A percentile compares a stretch with the other conserved stretches of the same genome.
Evolutionary conservation across 1,140 invertebrate genomes (phyloP).

Genomic region (Marisa cornuarietis): DNA sequence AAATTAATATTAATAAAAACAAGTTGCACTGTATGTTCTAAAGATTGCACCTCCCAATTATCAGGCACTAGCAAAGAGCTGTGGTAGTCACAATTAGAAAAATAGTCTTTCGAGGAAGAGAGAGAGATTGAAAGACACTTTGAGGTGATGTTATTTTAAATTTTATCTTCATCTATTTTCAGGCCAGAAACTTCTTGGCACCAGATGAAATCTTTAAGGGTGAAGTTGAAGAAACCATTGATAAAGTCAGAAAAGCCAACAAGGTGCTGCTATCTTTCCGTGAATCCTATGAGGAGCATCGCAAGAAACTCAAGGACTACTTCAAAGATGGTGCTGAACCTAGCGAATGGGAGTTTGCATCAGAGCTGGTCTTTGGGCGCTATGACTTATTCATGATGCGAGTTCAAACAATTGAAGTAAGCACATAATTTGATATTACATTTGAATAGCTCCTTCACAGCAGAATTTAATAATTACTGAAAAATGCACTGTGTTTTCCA

Average conservation of each 20-base stretch:
- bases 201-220: slow-evolving; percentile 83
- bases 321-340: slow-evolving; percentile 73
- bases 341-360: slow-evolving; percentile 87
- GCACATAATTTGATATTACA: slow-evolving; percentile 10
- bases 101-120: neutral
- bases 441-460: neutral
- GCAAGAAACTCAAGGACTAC: slow-evolving; percentile 74
- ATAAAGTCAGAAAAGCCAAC: slow-evolving; percentile 88
- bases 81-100: too few species aligned
- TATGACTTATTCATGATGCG: slow-evolving; percentile 86
- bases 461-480: too few species aligned
- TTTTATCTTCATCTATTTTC: slow-evolving; percentile 27
- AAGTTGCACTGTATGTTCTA: too few species aligned
- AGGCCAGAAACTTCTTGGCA: slow-evolving; percentile 86
- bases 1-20: too few species aligned
- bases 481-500: too few species aligned
- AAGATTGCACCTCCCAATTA: too few species aligned
- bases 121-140: too few species aligned
- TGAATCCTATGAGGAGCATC: slow-evolving; percentile 74
- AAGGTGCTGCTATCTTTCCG: slow-evolving; percentile 79
- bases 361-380: slow-evolving; percentile 85
- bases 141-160: neutral
- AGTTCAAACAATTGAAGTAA: slow-evolving; percentile 81
- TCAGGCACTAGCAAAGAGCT: too few species aligned
- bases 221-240: slow-evolving; percentile 72